These are phyloP conservation scores for Branchellion lobata DNA, from an alignment of 2,888 invertebrate genomes.

Conservation along the genomic window DNA sequence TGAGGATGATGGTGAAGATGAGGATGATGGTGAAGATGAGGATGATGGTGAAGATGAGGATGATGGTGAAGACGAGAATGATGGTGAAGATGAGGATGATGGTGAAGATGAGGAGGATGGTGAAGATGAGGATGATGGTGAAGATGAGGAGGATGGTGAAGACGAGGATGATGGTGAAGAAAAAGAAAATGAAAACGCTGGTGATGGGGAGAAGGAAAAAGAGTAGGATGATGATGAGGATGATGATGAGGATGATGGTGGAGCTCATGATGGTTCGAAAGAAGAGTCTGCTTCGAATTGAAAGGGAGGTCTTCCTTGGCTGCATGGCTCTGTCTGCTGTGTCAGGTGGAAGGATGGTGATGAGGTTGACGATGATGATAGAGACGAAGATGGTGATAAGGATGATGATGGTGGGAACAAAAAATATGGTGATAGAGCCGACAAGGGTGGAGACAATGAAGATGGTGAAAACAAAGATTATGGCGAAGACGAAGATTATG, in stretches of 20 bases:
- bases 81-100: too few species aligned
- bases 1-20: background rate
- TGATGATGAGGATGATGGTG: background rate
- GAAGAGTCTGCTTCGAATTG: background rate
- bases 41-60: background rate
- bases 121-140: background rate
- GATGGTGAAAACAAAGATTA: slow-evolving; percentile 9
- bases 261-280: background rate
- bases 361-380: background rate
- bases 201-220: background rate
- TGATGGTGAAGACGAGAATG: background rate
- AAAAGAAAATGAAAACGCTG: background rate
- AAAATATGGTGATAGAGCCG: background rate
- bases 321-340: too few species aligned
- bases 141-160: background rate
- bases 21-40: too few species aligned
- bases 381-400: background rate
- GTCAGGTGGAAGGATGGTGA: too few species aligned
- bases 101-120: background rate
- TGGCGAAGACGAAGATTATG: slow-evolving; percentile 1
- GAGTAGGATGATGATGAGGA: background rate
- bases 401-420: background rate
- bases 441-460: background rate
- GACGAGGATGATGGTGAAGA: background rate
- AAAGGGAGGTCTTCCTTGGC: too few species aligned